Conservation (phyloP, 2,797 vertebrate genomes). For the Schizopygopsis pylzovi region DNA sequence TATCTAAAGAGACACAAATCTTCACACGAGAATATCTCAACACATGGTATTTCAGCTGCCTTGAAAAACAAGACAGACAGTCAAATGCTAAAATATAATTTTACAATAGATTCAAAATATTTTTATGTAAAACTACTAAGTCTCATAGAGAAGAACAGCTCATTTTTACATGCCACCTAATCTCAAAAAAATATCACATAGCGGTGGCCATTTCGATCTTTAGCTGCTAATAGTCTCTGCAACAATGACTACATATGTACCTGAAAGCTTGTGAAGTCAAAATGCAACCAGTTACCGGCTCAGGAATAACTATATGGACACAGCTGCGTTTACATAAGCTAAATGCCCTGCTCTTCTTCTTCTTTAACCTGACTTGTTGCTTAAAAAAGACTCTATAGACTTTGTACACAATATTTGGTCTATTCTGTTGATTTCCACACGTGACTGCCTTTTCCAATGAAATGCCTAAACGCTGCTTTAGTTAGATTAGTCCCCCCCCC, state of each 20-base stretch:
- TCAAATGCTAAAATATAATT: background rate
- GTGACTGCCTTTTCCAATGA: slow-evolving; percentile 39
- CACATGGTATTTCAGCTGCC: background rate
- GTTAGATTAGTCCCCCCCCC: background rate
- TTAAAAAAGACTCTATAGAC: slow-evolving; percentile 21
- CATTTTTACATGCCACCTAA: slow-evolving; percentile 27
- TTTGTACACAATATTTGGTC: slow-evolving; percentile 42
- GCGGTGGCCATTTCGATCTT: background rate
- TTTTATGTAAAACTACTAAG: background rate
- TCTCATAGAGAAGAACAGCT: background rate
- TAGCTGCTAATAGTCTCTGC: slow-evolving; percentile 23
- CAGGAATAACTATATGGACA: slow-evolving; percentile 27
- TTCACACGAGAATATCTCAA: no score
- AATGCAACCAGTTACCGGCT: slow-evolving; percentile 31
- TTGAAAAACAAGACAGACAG: background rate
- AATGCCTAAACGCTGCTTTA: slow-evolving; percentile 53
- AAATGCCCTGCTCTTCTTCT: background rate
- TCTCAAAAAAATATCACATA: background rate
- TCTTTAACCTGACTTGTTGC: slow-evolving; percentile 32
- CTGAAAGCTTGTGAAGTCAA: slow-evolving; percentile 38
- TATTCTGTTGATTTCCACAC: slow-evolving; percentile 41
- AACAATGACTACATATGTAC: slow-evolving; percentile 33
- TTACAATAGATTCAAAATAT: background rate
- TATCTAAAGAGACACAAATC: background rate
- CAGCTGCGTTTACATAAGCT: slow-evolving; percentile 48